Percentiles rank a stretch among this genome's conserved stretches.
Evolutionary conservation across 2,888 invertebrate genomes (phyloP).

Genomic region (Lycocerus yunnanus): DNA sequence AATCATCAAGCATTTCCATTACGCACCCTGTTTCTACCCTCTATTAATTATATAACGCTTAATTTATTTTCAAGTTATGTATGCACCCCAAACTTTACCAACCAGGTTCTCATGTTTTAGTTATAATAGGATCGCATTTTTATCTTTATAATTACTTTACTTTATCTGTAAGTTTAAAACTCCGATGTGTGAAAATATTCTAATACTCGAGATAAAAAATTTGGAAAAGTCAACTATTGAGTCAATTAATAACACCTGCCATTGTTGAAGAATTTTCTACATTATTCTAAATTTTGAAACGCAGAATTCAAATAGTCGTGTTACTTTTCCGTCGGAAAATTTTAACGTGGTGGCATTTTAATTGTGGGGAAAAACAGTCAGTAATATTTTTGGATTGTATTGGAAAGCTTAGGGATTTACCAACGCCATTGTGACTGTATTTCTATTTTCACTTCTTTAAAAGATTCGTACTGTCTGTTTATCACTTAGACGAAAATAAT

Average conservation of each 20-base stretch:
- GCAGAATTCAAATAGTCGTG: not conserved
- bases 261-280: not conserved
- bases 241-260: not conserved
- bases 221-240: not conserved
- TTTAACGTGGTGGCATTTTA: not conserved
- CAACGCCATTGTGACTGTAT: not conserved
- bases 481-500: not conserved
- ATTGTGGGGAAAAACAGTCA: not conserved
- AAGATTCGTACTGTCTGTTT: not conserved
- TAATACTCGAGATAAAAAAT: not conserved
- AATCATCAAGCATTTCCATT: conserved; percentile 30
- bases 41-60: conserved; percentile 32
- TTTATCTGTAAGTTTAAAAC: conserved; percentile 4
- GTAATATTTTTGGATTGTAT: not conserved
- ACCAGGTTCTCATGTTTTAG: conserved; percentile 22
- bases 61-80: conserved; percentile 31
- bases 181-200: not conserved
- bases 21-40: conserved; percentile 27
- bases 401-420: not conserved
- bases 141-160: conserved; percentile 13
- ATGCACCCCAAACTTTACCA: conserved; percentile 24
- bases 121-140: conserved; percentile 22
- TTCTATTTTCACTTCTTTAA: not conserved
- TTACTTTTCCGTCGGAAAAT: not conserved
- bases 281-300: not conserved